A percentile compares a stretch with the other conserved stretches of the same genome.
Evolutionary conservation across 2,797 vertebrate genomes (phyloP).

Genomic region (Hoplostethus atlanticus): DNA sequence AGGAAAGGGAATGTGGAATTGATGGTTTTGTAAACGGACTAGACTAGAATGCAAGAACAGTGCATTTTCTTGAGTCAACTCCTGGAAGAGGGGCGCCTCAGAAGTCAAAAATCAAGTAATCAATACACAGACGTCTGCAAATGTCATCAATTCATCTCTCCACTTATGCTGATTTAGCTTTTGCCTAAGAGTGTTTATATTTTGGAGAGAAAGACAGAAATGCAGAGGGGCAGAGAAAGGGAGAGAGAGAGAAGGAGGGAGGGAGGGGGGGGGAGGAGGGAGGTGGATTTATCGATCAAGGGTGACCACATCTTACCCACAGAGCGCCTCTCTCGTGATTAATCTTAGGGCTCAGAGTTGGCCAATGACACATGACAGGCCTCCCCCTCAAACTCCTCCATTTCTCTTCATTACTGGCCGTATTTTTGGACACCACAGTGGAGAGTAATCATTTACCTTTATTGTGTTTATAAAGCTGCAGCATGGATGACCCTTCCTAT

Average conservation of each 20-base stretch:
- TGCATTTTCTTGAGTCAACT: constrained; percentile 59
- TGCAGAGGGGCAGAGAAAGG: constrained; percentile 55
- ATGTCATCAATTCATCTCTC: constrained; percentile 82
- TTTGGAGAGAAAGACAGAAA: constrained; percentile 52
- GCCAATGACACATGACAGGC: constrained; percentile 89
- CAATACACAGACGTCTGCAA: constrained; percentile 73
- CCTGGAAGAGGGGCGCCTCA: constrained; percentile 35
- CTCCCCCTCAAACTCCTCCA: constrained; percentile 83
- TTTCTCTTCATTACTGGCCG: constrained; percentile 89
- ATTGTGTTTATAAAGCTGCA: constrained; percentile 93
- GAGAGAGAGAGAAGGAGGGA: constrained; percentile 48
- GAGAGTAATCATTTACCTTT: constrained; percentile 90
- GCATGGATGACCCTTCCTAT: constrained; percentile 91
- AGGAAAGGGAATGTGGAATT: constrained; percentile 46
- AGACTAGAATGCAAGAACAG: constrained; percentile 48
- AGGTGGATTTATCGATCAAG: constrained; percentile 83
- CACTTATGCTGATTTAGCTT: constrained; percentile 80
- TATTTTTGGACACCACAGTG: constrained; percentile 85
- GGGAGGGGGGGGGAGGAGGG: background rate
- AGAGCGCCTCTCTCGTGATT: constrained; percentile 84
- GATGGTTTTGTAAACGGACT: constrained; percentile 67
- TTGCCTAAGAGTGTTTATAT: constrained; percentile 54
- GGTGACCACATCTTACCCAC: constrained; percentile 86
- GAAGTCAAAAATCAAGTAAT: constrained; percentile 65
- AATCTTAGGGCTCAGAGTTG: constrained; percentile 84